Base-by-base conservation (phyloP, 1,140 invertebrate species). In the Macrobrachium nipponense region DNA sequence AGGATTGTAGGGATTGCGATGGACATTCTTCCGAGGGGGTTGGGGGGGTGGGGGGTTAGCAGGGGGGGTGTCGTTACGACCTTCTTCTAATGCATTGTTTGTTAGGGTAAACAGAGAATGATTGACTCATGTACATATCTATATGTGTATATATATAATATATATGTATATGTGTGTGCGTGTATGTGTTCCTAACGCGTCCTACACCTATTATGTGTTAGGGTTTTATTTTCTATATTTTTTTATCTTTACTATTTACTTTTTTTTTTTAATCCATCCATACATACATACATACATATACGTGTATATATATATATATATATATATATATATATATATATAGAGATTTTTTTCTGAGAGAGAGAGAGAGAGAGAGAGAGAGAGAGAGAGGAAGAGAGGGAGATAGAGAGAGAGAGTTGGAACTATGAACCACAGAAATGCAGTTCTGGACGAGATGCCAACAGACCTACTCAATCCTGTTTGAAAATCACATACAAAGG, bases 271-370 rank as follows among this genome's bases (percentile, higher is more conserved):
- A 5, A 6, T n/a, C 5, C 5, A 68, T 44, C 15, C 73, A 76
- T 17, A 51, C 43, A 51, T 17, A 44, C 73, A 76, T 17, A 76
- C 15, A 58, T 17, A 76, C 17, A 77, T 58, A 77, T 58, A 77
- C 20, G 51, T 58, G 60, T 58, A 77, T 58, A 59, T 58, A 59
- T 58, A 77, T 58, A 77, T 58, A 77, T 58, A 77, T 58, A n/a
- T 58, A 77, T 20, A 59, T 68, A 68, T 68, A 68, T 68, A 68
- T 68, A 68, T 68, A 68, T 20, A 68, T 68, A 68, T 68, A 68
- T 68, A 68, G 23, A 68, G 14, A 68, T 68, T 17, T 68, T 17
- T 68, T 17, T 68, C 14, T 68, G 62, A 66, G 62, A 66, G 62
- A 66, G 62, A 66, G 62, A 66, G 62, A 66, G 62, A 66, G 62